Conservation (phyloP, 2,888 invertebrate species). For the Cheilosia urbana region DNA sequence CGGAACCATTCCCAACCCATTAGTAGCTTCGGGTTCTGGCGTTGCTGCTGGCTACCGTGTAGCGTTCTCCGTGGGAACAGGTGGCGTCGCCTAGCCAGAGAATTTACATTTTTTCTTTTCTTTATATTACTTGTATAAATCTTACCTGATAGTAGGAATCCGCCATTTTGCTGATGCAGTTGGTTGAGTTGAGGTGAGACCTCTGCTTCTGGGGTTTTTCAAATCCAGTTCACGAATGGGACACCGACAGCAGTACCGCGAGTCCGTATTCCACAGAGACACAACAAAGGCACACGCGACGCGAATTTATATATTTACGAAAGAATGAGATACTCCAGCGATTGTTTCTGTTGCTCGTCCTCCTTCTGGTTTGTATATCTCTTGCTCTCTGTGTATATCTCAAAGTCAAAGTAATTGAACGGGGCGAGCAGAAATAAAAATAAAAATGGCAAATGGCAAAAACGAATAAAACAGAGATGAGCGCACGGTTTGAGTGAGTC, state of each 20-base stretch:
- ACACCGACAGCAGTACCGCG: constrained; percentile 10
- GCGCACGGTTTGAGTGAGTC: background rate
- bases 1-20: constrained; percentile 41
- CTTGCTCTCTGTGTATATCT: constrained; percentile 55
- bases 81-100: constrained; percentile 30
- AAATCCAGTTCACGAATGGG: constrained; percentile 51
- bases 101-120: constrained; percentile 48
- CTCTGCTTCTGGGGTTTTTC: constrained; percentile 24
- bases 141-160: constrained; percentile 84
- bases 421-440: constrained; percentile 5
- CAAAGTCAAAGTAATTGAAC: constrained; percentile 76
- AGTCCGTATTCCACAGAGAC: background rate
- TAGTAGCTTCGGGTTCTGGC: too few species aligned
- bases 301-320: constrained; percentile 57
- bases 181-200: constrained; percentile 24
- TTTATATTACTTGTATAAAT: background rate
- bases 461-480: constrained; percentile 51
- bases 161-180: constrained; percentile 81
- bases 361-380: constrained; percentile 28
- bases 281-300: constrained; percentile 70
- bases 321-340: constrained; percentile 48
- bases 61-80: constrained; percentile 12
- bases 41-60: too few species aligned
- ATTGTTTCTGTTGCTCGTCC: constrained; percentile 28
- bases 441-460: constrained; percentile 47